Conservation (phyloP, 2,797 vertebrate species). For the Zalophus californianus region DNA sequence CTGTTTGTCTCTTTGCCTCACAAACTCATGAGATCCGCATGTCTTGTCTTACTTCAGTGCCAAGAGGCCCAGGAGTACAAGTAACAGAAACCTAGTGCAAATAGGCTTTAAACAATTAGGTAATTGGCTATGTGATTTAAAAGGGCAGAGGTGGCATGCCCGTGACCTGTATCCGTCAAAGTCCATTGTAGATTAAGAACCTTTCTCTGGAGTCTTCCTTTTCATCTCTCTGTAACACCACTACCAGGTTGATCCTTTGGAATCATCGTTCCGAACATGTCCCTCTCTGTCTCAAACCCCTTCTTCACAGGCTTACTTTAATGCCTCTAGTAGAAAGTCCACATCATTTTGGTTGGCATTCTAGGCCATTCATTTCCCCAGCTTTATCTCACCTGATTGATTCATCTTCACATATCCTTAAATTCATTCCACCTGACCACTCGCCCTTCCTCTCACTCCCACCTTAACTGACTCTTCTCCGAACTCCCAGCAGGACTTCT, state of each 20-base stretch:
- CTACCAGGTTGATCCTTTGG: not conserved
- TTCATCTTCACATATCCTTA: not conserved
- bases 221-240: not conserved
- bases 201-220: not conserved
- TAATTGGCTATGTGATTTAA: not conserved
- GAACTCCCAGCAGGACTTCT: not conserved
- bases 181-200: not conserved
- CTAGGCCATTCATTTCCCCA: not conserved
- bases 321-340: not conserved
- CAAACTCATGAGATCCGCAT: not conserved
- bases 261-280: not conserved
- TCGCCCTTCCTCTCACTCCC: not conserved
- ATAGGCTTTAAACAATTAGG: not conserved
- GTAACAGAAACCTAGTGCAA: not conserved
- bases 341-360: not conserved
- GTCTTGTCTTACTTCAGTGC: not conserved
- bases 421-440: not conserved
- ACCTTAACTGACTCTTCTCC: not conserved
- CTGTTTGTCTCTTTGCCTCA: not conserved
- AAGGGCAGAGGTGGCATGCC: no score
- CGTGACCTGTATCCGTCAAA: rapidly evolving
- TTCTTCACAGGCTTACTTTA: not conserved
- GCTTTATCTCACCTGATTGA: not conserved
- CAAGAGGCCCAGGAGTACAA: not conserved
- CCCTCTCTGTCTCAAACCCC: not conserved